Percentiles rank a stretch among this genome's conserved stretches.
phyloP scores from a whole-genome alignment of 2,888 invertebrate species.

The Lottia scabra region DNA sequence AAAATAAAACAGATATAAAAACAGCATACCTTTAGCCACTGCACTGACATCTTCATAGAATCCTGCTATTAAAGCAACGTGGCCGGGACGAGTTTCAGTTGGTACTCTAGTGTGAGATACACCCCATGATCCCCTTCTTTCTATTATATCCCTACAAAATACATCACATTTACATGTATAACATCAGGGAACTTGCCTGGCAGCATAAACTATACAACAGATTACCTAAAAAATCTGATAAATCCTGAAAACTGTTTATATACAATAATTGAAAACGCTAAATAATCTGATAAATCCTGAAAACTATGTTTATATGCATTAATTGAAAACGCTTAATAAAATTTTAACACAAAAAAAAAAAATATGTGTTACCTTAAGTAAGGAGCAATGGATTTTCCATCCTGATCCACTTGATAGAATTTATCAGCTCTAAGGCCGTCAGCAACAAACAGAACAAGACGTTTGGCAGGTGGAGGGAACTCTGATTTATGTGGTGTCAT shows the following conservation, averaged over 20 bases:
- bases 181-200: no score
- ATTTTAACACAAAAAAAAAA: no score
- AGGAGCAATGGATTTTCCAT: constrained; percentile 73
- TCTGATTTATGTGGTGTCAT: constrained; percentile 71
- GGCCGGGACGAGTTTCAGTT: constrained; percentile 97
- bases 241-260: no score
- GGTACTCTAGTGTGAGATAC: constrained; percentile 93
- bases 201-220: no score
- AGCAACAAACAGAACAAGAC: constrained; percentile 88
- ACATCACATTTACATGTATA: no score
- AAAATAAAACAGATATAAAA: no score
- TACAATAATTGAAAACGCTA: no score
- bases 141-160: constrained; percentile 54
- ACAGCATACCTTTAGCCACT: constrained; percentile 80
- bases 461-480: constrained; percentile 74
- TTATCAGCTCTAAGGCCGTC: constrained; percentile 93
- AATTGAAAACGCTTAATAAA: no score
- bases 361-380: constrained; percentile 75
- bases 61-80: constrained; percentile 95
- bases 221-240: no score
- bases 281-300: no score
- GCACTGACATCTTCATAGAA: constrained; percentile 99
- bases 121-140: constrained; percentile 72
- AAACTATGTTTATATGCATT: no score
- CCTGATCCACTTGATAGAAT: constrained; percentile 73